These are phyloP conservation scores for Monopis laevigella DNA, from an alignment of 2,888 invertebrate species.

Conservation along the genomic window DNA sequence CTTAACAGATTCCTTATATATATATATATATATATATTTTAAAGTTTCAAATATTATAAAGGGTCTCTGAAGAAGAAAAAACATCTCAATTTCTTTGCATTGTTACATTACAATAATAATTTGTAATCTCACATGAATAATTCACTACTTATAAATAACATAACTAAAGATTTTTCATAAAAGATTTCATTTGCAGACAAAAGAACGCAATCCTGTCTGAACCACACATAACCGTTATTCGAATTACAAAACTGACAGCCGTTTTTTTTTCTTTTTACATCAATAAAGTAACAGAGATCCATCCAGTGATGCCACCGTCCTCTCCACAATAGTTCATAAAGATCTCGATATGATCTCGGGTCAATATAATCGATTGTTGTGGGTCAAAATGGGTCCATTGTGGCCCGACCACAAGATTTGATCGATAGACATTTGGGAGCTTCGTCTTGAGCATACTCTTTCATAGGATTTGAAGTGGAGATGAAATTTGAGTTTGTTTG, in stretches of 20 bases:
- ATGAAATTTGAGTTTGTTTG: too few species aligned
- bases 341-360: constrained; percentile 49
- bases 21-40: too few species aligned
- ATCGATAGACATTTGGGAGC: constrained; percentile 39
- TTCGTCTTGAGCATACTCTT: too few species aligned
- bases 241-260: not conserved
- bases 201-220: not conserved
- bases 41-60: too few species aligned
- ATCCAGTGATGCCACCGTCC: constrained; percentile 24
- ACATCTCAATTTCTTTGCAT: too few species aligned
- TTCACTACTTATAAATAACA: too few species aligned
- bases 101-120: too few species aligned
- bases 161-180: not conserved
- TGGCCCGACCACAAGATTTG: constrained; percentile 34
- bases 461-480: too few species aligned
- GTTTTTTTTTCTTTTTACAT: constrained; percentile 1
- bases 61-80: too few species aligned
- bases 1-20: too few species aligned
- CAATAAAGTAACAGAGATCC: constrained; percentile 29
- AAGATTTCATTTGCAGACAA: not conserved
- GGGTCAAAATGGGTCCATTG: constrained; percentile 33
- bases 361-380: constrained; percentile 45
- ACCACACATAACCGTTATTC: constrained; percentile 6
- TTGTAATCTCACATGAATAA: too few species aligned
- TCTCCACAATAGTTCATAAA: constrained; percentile 41